Base-by-base conservation (phyloP, 2,888 invertebrate species). In the Odontomyia ornata region DNA sequence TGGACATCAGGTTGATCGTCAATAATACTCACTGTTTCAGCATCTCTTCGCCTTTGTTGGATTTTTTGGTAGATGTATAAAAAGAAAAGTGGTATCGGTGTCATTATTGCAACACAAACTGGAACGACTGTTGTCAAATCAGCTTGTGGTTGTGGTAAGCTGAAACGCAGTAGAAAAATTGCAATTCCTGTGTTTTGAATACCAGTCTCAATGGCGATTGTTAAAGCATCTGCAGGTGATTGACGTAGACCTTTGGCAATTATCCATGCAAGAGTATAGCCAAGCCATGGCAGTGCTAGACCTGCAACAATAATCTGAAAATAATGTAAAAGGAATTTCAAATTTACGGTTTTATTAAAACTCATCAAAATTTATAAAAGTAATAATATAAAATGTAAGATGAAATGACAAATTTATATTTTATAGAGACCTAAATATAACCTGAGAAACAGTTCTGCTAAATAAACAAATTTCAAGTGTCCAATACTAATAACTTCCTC, bases 101-200 rank as follows among this genome's bases (percentile, higher is more conserved):
- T 98, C 95, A 98, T 96, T 64, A 96, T 92, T 21, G 97, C 97
- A 23, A 95, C 93, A 1, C 95, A 91, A 0, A 98, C 96, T 1
- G 98, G 97, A 78, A 95, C 90, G 81, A 97, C 95, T 62, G 96
- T 95, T 2, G 97, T 95, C 62, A 97, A 88, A 87, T 97, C 97
- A 0, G 94, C 95, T 80, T 93, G 93, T 0, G 97, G 97, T 83
- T 95, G 94, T 0, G 90, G 91, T 77, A 98, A 88, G 2, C 95
- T 91, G 83, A 95, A 92, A 77, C 93, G 88, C 75, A 98, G 87
- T 81, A 98, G 88, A 85, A 97, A 95, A 82, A 98, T 97, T 0
- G 97, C 91, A 80, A 98, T 93, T 60, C 96, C 97, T 0, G 97
- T 96, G 87, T 98, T 98, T 87, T 97, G 97, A 75, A 97, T 92